A percentile compares a stretch with the other conserved stretches of the same genome.
phyloP scores from a whole-genome alignment of 2,888 invertebrate genomes.

The Drosophila robusta region DNA sequence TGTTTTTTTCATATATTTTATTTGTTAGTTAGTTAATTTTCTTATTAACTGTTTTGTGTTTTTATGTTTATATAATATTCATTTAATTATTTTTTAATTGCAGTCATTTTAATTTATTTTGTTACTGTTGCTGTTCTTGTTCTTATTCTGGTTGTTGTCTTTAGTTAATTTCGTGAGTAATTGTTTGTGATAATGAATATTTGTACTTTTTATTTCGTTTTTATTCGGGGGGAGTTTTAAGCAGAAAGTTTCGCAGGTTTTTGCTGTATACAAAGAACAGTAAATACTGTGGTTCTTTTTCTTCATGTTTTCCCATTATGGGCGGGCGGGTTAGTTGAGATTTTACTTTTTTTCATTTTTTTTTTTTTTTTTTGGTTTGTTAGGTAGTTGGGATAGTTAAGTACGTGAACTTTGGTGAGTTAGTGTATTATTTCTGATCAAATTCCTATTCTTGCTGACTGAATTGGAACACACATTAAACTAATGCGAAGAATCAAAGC shows the following conservation, averaged over 20 bases:
- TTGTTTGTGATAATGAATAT: conserved; percentile 66
- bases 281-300: conserved; percentile 6
- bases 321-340: conserved; percentile 29
- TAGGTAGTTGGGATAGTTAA: conserved; percentile 25
- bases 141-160: conserved; percentile 23
- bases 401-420: conserved; percentile 9
- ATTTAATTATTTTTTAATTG: conserved; percentile 47
- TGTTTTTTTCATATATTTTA: conserved; percentile 5
- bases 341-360: neutral
- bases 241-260: conserved; percentile 64
- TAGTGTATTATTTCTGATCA: neutral
- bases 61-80: conserved; percentile 23
- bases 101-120: conserved; percentile 48
- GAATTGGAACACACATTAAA: neutral
- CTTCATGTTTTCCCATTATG: conserved; percentile 12
- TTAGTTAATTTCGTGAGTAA: conserved; percentile 39
- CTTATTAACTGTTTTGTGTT: conserved; percentile 20
- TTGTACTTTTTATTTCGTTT: conserved; percentile 82
- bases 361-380: conserved; percentile 9
- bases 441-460: neutral
- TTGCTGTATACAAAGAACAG: conserved; percentile 15
- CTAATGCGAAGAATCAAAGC: conserved; percentile 3
- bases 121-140: conserved; percentile 17
- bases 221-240: conserved; percentile 79
- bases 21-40: conserved; percentile 22